Base-by-base conservation (phyloP, 2,797 vertebrate species). In the Zenarchopterus dispar region DNA sequence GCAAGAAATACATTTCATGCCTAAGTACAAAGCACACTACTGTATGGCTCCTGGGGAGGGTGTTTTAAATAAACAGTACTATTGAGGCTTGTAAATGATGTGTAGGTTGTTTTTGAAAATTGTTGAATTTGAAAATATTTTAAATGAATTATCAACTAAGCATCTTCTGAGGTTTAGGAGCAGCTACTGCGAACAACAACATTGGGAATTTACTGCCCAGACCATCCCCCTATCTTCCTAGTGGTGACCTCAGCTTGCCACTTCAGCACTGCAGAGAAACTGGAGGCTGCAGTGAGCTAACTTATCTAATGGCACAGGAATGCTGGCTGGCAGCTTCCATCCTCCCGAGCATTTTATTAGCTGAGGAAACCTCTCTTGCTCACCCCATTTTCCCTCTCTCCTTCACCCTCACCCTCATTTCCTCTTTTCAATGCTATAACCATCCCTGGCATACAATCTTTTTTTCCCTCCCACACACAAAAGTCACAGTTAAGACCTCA, bases 271-370 rank as follows among this genome's bases (percentile, higher is more conserved):
- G 86, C 90, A 87, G 88, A 90, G 90, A 89, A 91, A 91, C 85
- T 75, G 73, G 82, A 91, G 78, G 88, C 90, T 91, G 89, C 87
- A 88, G 81, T 46, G 84, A 88, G 85, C 82, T 64, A 84, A 90
- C 87, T 91, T 90, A 91, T 91, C 92, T 92, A 93, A 93, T 90
- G 88, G 88, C 85, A 90, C 84, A 90, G 89, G 90, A 93, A 93
- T 93, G 91, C 88, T 88, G 81, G 86, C 89, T 90, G 90, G 89
- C 89, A 92, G 88, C 88, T 86, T 91, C 82, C 78, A 87, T 85
- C 80, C 85, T 84, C 85, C 77, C 56, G 49, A 89, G 80, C 80
- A 89, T 91, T 92, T 92, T 90, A 91, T 92, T 92, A 88, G 90
- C 88, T 86, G 74, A 90, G 88, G 86, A 91, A 90, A 89, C 77